These are phyloP conservation scores for Elephas maximus DNA, from an alignment of 2,113 vertebrate species.

Conservation along the genomic window DNA sequence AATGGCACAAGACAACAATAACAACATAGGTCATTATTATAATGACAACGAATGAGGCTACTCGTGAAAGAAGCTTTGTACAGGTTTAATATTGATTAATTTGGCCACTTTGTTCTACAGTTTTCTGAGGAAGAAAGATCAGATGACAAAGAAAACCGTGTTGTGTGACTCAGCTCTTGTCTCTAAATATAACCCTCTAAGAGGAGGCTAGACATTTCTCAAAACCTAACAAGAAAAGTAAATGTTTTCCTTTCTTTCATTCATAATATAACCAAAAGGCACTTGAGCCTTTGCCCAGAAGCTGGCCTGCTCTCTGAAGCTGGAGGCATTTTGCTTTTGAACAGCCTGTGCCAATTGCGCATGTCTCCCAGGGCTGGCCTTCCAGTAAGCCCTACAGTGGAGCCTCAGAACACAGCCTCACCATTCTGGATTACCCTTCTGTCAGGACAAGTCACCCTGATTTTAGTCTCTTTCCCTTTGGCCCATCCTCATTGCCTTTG, in stretches of 20 bases:
- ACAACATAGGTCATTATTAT: neutral
- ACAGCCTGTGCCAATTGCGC: no score
- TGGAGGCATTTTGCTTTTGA: neutral
- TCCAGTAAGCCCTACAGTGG: neutral
- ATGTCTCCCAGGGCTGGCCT: neutral
- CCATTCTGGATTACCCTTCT: rapidly evolving
- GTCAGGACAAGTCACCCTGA: neutral
- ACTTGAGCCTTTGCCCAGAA: neutral
- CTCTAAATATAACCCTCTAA: neutral
- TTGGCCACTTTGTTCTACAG: neutral
- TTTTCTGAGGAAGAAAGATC: neutral
- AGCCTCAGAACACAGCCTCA: neutral
- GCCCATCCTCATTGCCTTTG: neutral
- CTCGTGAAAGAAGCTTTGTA: neutral
- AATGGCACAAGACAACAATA: neutral
- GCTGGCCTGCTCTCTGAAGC: neutral
- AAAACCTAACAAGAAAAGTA: neutral
- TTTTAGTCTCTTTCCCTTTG: neutral
- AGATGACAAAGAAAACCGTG: neutral
- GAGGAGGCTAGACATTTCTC: neutral
- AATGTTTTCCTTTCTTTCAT: neutral
- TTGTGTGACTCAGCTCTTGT: neutral
- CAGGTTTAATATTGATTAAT: neutral
- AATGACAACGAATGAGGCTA: neutral
- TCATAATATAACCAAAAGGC: neutral